These are phyloP conservation scores for Chunga burmeisteri DNA, from an alignment of 2,113 vertebrate species.

Conservation along the genomic window DNA sequence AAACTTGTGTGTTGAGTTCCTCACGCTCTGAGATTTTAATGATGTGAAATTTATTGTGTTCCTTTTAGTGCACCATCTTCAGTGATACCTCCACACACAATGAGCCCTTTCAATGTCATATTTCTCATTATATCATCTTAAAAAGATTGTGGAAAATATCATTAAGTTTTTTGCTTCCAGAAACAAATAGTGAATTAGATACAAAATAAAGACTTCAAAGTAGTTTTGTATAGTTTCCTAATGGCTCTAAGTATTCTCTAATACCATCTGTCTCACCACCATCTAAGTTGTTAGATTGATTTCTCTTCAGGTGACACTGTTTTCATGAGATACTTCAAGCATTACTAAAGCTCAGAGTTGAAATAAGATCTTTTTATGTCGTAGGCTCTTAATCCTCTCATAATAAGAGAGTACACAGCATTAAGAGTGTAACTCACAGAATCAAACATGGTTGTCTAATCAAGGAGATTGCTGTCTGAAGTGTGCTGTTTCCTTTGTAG, in stretches of 20 bases:
- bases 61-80: background rate
- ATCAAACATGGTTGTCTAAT: background rate
- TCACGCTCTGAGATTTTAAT: background rate
- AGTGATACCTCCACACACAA: background rate
- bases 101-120: background rate
- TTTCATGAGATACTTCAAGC: background rate
- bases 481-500: background rate
- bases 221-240: background rate
- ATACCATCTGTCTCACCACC: background rate
- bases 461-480: background rate
- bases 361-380: background rate
- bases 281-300: background rate
- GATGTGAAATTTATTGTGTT: background rate
- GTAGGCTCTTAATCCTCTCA: background rate
- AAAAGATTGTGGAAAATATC: background rate
- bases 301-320: background rate
- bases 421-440: background rate
- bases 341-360: background rate
- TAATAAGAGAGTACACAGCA: background rate
- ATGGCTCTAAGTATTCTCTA: background rate
- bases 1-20: background rate
- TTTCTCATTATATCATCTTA: background rate
- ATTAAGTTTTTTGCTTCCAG: background rate
- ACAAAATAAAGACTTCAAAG: background rate
- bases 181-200: background rate